Base-by-base conservation (phyloP, 2,113 vertebrate genomes). In the Corydoras maculifer region DNA sequence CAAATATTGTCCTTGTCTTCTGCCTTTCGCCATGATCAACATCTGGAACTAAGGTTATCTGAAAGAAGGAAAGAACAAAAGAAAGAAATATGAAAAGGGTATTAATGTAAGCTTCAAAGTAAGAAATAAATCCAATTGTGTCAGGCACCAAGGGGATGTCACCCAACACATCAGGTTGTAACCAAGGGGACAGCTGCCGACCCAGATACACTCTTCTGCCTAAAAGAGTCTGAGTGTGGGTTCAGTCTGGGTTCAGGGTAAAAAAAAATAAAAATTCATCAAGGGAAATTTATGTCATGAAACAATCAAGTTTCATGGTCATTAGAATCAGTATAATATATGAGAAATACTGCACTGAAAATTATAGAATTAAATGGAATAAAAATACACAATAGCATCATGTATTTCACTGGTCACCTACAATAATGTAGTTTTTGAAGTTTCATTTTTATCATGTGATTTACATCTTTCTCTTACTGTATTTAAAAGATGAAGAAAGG, bases 11-110 rank as follows among this genome's bases (percentile, higher is more conserved):
- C 31, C 58, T 74, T 6, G 85, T 86, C 69, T 75, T 85, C 59
- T 71, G 71, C 14, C 68, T 62, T 60, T 72, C 68, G 12, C 69
- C 75, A 68, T 58, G 58, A 15, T 79, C 67, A 12, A 77, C 74
- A 75, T 84, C 82, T 70, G 83, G 84, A 73, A 76, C 80, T 67
- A 88, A 29, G 0, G 60, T 25, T 77, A 87, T 35, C 88, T 88
- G 76, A 9, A 78, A 78, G 15, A 31, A 35, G 18, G 18, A 25
- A 25, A 25, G 18, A 25, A 25, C 18, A 25, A 25, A 25, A 25
- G 18, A 25, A 25, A 25, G 18, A 25, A 59, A 55, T 18, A 69
- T 48, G 5, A 49, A n/a, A 62, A 18, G 75, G 9, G 6, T 48
- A 35, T 62, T 15, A 53, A 58, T 49, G 3, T 0, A 15, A 51